phyloP scores from a whole-genome alignment of 2,797 vertebrate species.

The Lacerta agilis region DNA sequence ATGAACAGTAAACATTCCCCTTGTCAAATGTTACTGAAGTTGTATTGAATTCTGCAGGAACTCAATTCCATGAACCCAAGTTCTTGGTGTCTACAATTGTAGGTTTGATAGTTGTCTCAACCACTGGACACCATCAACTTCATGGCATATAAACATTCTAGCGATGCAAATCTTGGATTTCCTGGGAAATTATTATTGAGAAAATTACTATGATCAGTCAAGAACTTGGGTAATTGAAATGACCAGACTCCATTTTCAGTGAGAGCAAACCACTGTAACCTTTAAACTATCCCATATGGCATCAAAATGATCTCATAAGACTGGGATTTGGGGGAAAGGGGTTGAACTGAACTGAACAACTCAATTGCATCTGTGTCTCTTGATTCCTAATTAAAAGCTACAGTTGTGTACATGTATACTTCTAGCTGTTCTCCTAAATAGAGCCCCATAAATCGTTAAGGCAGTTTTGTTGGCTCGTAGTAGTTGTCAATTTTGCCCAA shows the following conservation, averaged over 20 bases:
- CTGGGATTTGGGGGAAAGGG: conserved; percentile 18
- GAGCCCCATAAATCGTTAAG: background rate
- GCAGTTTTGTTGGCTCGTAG: background rate
- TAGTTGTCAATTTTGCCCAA: background rate
- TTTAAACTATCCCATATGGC: conserved; percentile 23
- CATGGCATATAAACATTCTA: conserved; percentile 14
- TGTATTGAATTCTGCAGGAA: background rate
- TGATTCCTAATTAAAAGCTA: conserved; percentile 17
- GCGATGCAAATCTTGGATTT: conserved; percentile 16
- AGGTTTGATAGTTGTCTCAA: conserved; percentile 22
- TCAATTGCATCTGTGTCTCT: background rate
- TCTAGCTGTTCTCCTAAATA: background rate
- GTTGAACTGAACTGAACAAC: conserved; percentile 9
- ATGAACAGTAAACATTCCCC: background rate
- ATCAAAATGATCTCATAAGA: conserved; percentile 32
- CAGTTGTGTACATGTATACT: background rate
- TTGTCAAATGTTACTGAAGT: background rate
- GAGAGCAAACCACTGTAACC: conserved; percentile 24
- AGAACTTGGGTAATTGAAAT: background rate
- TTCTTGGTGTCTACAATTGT: conserved; percentile 6
- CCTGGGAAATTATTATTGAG: conserved; percentile 34
- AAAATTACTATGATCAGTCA: conserved; percentile 35
- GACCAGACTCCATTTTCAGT: background rate
- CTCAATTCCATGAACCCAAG: background rate
- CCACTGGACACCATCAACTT: background rate